phyloP scores from a whole-genome alignment of 2,113 vertebrate genomes.

The Nycticryphes semicollaris region DNA sequence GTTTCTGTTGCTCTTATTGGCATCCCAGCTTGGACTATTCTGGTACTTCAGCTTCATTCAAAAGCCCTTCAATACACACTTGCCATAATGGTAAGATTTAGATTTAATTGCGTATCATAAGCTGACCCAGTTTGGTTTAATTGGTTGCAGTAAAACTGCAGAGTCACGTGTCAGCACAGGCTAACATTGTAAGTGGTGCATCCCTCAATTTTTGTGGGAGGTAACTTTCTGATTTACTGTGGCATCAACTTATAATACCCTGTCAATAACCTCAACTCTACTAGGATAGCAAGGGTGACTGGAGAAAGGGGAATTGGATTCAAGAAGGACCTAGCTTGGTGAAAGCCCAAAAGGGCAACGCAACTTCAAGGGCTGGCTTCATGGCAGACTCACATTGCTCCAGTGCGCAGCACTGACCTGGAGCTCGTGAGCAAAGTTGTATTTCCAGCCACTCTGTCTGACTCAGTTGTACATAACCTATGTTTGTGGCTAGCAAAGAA shows the following conservation, averaged over 20 bases:
- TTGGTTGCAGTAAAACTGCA: neutral
- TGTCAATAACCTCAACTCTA: neutral
- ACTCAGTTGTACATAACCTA: neutral
- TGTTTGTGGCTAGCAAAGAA: neutral
- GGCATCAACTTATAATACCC: neutral
- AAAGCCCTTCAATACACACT: neutral
- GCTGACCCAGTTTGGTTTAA: neutral
- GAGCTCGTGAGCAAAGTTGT: neutral
- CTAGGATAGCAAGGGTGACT: neutral
- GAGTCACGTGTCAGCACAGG: neutral
- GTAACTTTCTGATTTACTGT: neutral
- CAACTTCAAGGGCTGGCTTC: neutral
- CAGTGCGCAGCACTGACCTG: neutral
- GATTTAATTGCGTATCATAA: neutral
- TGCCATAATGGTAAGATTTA: neutral
- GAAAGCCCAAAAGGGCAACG: neutral
- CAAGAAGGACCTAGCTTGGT: neutral
- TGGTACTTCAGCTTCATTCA: neutral
- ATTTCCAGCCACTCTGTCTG: neutral
- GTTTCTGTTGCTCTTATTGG: neutral
- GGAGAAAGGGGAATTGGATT: neutral
- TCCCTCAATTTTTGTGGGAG: neutral
- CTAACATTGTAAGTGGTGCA: neutral
- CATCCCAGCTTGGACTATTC: neutral
- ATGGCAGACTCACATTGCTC: neutral